phyloP scores from a whole-genome alignment of 2,888 invertebrate species.

The Coremacera marginata region DNA sequence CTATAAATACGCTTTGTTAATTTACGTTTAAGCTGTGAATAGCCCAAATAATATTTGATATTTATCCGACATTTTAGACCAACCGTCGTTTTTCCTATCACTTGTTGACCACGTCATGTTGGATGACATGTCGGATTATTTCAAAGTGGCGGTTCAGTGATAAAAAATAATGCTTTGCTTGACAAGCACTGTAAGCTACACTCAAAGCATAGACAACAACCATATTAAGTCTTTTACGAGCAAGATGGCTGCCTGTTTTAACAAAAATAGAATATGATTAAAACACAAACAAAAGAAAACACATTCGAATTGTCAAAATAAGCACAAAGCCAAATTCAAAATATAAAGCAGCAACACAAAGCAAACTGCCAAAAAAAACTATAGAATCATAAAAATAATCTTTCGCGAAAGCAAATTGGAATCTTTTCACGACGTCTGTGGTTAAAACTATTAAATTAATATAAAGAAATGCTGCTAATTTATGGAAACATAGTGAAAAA shows the following conservation, averaged over 20 bases:
- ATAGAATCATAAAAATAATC: constrained; percentile 38
- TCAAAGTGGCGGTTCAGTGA: too few relatives aligned
- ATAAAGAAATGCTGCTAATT: constrained; percentile 36
- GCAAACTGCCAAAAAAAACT: constrained; percentile 46
- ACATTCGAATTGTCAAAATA: background rate
- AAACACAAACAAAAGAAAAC: background rate
- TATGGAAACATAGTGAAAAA: background rate
- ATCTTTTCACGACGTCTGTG: constrained; percentile 61
- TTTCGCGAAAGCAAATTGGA: constrained; percentile 10
- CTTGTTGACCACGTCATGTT: too few relatives aligned
- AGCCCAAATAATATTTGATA: too few relatives aligned
- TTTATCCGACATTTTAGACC: too few relatives aligned
- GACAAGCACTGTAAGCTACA: too few relatives aligned
- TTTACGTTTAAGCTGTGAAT: too few relatives aligned
- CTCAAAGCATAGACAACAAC: too few relatives aligned
- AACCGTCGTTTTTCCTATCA: too few relatives aligned
- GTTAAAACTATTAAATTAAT: constrained; percentile 55
- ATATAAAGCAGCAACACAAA: constrained; percentile 30
- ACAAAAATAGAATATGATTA: background rate
- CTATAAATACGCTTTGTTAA: too few relatives aligned
- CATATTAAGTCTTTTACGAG: background rate
- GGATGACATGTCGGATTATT: too few relatives aligned
- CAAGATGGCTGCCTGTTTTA: background rate
- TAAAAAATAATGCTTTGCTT: too few relatives aligned
- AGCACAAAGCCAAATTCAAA: background rate